Base-by-base conservation (phyloP, 2,888 invertebrate genomes). In the Drosophila kanekoi region DNA sequence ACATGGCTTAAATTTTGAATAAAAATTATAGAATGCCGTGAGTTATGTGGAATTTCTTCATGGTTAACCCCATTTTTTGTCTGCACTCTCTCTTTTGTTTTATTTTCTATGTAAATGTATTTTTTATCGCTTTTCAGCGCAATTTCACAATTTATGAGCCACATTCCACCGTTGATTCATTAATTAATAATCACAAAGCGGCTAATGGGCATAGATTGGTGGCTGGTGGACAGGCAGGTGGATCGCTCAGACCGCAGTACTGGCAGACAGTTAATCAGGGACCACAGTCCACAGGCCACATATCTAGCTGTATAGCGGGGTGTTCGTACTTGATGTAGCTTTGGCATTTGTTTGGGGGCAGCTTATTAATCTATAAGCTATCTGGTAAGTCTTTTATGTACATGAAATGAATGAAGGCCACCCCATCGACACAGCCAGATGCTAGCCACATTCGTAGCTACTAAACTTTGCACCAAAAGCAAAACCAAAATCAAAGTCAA, bases 301-400 rank as follows among this genome's bases (percentile, higher is more conserved):
- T 40, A 38, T 38, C 43, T 20, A 60, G 28, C 56, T 67, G 48
- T 52, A 20, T 28, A 48, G 18, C 13, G 14, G 56, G 28, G 44
- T 8, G 8, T 2, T 44, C 37, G 61, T 63, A 53, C 77, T 71
- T 59, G 61, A 69, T 78, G 45, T 60, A 56, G 73, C 81, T 79
- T 86, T 77, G 77, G 58, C 61, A 72, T 67, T 76, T 72, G 64
- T 77, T 69, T 66, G 37, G 28, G 54, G 57, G 54, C 66, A 75
- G 84, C 75, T 89, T 87, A 81, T 87, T 89, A 87, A 81, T 81
- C 87, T 79, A 78, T 75, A 76, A 77, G 79, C 71, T 71, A 84
- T 80, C 71, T 71, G 67, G 65, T 72, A 67, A 84, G 77, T 71
- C 74, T 62, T 85, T 87, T 70, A 68, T 76, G 49, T 57, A 57